Conservation (phyloP, 1,140 invertebrate genomes). For the Heliconius himera region DNA sequence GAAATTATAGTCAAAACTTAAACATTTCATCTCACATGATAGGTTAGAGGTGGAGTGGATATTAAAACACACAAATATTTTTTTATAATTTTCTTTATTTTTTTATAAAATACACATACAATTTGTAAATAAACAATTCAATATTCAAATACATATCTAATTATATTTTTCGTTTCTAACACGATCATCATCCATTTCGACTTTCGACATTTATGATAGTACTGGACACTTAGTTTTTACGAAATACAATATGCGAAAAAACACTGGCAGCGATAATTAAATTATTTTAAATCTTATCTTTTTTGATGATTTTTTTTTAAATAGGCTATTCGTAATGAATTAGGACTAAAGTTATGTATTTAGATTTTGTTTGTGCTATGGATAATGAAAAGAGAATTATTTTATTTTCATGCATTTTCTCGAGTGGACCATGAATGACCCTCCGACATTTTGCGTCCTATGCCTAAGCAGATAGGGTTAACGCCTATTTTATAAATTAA, state of each 20-base stretch:
- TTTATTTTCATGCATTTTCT: background rate
- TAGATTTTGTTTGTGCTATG: background rate
- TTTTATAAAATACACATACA: slow-evolving; percentile 81
- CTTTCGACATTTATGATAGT: slow-evolving; percentile 36
- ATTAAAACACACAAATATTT: slow-evolving; percentile 26
- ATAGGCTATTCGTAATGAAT: background rate
- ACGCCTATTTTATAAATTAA: background rate
- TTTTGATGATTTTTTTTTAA: slow-evolving; percentile 11
- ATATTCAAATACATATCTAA: slow-evolving; percentile 73
- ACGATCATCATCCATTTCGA: slow-evolving; percentile 61
- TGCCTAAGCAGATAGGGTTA: no score
- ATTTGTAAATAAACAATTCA: slow-evolving; percentile 81
- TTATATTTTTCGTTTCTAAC: slow-evolving; percentile 64
- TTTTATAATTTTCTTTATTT: slow-evolving; percentile 68
- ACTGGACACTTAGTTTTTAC: slow-evolving; percentile 38
- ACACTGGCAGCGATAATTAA: slow-evolving; percentile 25
- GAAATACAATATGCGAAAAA: slow-evolving; percentile 17
- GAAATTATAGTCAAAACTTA: no score
- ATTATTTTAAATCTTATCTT: background rate
- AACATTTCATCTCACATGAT: no score
- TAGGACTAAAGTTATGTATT: background rate
- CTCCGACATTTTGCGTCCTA: no score
- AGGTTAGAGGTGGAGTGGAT: background rate
- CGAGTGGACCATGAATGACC: no score
- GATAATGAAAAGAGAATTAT: background rate